These are phyloP conservation scores for Toxotes chatareus DNA, from an alignment of 2,113 vertebrate species.

Conservation along the genomic window DNA sequence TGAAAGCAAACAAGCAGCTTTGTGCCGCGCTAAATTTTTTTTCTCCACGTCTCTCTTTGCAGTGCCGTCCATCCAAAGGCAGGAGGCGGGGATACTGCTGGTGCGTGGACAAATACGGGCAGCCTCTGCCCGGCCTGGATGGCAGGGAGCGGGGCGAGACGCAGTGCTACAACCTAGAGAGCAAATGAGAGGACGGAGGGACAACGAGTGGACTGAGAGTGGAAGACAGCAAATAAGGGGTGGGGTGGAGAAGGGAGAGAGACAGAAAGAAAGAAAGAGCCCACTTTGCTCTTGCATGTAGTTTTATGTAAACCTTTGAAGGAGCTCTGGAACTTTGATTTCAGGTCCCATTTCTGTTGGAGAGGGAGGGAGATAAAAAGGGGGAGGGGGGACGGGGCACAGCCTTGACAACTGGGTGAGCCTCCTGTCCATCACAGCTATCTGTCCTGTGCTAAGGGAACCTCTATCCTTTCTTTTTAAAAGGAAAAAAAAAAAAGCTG, in stretches of 20 bases:
- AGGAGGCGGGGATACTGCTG: conserved; percentile 94
- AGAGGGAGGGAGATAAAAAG: conserved; percentile 9
- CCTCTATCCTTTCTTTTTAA: conserved; percentile 57
- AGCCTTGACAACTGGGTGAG: conserved; percentile 31
- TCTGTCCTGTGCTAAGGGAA: conserved; percentile 69
- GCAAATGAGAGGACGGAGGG: conserved; percentile 84
- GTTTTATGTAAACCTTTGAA: conserved; percentile 76
- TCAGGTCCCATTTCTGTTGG: conserved; percentile 68
- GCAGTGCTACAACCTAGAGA: conserved; percentile 91
- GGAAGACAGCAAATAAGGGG: conserved; percentile 27
- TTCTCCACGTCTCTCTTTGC: conserved; percentile 30
- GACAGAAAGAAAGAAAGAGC: conserved; percentile 29
- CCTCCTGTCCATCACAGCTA: conserved; percentile 70
- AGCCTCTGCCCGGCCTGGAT: conserved; percentile 88
- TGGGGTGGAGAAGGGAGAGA: not conserved
- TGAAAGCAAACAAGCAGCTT: conserved; percentile 20
- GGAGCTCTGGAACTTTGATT: conserved; percentile 73
- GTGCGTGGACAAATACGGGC: conserved; percentile 98
- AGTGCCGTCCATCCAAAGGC: conserved; percentile 97
- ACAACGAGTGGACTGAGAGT: conserved; percentile 53
- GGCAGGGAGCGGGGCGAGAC: conserved; percentile 86
- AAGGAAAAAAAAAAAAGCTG: conserved; percentile 35
- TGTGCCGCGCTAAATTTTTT: not conserved
- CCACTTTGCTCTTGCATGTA: conserved; percentile 67
- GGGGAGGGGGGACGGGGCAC: conserved; percentile 9